Percentiles rank a stretch among this genome's conserved stretches.
These are phyloP conservation scores for Megaceryle torquata DNA, from an alignment of 2,113 vertebrate species.

Conservation along the genomic window DNA sequence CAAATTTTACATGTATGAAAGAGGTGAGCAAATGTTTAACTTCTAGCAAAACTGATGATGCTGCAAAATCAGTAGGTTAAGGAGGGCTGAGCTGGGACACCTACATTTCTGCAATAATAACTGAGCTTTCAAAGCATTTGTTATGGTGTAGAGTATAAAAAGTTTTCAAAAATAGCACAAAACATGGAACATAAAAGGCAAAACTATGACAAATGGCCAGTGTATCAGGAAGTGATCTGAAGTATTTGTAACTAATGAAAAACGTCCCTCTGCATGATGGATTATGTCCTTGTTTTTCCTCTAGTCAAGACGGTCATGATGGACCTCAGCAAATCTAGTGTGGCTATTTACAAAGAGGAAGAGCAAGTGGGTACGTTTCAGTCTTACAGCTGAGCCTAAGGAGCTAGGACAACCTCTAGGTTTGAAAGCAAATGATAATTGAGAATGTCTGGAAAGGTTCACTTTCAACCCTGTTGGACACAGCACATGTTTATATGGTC, in stretches of 20 bases:
- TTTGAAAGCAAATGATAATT: not conserved
- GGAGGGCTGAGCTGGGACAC: not conserved
- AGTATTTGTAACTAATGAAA: not conserved
- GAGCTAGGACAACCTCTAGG: not conserved
- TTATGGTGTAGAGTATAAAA: not conserved
- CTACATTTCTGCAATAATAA: not conserved
- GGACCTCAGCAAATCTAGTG: not conserved
- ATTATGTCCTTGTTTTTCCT: not conserved
- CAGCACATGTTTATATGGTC: fast-evolving
- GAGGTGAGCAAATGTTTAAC: not conserved
- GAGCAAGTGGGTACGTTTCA: not conserved
- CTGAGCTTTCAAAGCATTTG: not conserved
- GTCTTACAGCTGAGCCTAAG: not conserved
- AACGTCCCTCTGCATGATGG: not conserved
- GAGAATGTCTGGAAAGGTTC: not conserved
- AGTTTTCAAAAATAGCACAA: not conserved
- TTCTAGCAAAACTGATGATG: not conserved
- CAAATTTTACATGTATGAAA: not conserved
- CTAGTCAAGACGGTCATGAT: not conserved
- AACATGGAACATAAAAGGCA: not conserved
- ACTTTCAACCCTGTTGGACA: not conserved
- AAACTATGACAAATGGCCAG: not conserved
- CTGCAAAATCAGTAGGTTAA: not conserved
- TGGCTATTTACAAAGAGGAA: not conserved
- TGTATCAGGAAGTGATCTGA: not conserved